Evolutionary conservation across 1,140 invertebrate species (phyloP).

Genomic region (Euschistus heros): DNA sequence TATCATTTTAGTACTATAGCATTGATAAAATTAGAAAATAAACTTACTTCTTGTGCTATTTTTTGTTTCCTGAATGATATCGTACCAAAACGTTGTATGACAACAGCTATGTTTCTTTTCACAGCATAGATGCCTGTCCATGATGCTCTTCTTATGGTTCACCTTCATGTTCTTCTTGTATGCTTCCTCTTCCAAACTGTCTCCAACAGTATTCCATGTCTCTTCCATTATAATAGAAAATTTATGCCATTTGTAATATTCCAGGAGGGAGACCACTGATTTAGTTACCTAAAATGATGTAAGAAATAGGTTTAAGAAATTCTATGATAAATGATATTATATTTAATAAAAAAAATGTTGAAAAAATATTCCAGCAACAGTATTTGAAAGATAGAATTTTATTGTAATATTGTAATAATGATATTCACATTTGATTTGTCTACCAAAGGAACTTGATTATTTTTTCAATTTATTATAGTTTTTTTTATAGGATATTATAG

Average conservation of each 20-base stretch:
- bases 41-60: slow-evolving; percentile 78
- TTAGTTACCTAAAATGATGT: slow-evolving; percentile 62
- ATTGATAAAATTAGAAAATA: too few relatives aligned
- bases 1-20: too few relatives aligned
- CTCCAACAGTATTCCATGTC: slow-evolving; percentile 63
- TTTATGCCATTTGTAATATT: slow-evolving; percentile 86
- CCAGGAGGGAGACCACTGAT: slow-evolving; percentile 78
- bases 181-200: slow-evolving; percentile 60
- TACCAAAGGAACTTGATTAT: background rate
- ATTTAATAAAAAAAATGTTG: background rate
- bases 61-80: slow-evolving; percentile 78
- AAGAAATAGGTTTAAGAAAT: background rate
- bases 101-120: slow-evolving; percentile 59
- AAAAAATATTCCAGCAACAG: background rate
- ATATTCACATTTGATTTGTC: background rate
- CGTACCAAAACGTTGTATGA: slow-evolving; percentile 63
- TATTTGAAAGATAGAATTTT: background rate
- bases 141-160: slow-evolving; percentile 56
- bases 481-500: too few relatives aligned
- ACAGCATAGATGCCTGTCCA: slow-evolving; percentile 63
- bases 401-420: background rate
- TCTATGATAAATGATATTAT: background rate
- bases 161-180: slow-evolving; percentile 64
- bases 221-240: slow-evolving; percentile 87
- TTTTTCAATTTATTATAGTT: too few relatives aligned